Evolutionary conservation across 2,797 vertebrate species (phyloP).

Genomic region (Otolemur crassicaudatus): DNA sequence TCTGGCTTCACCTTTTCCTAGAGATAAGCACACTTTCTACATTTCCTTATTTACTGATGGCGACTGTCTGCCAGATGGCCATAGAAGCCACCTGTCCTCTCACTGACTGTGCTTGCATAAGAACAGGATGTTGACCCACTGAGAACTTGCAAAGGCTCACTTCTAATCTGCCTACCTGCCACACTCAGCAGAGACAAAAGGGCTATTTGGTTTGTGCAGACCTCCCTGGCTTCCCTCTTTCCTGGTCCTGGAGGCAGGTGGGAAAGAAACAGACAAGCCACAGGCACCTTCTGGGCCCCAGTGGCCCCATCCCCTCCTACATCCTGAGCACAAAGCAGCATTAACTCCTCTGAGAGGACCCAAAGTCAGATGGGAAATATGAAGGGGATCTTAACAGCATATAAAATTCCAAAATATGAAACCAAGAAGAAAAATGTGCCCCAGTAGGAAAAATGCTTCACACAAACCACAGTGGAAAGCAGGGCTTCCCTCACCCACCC

Average conservation of each 20-base stretch:
- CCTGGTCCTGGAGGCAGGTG: neutral
- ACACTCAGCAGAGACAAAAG: neutral
- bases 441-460: neutral
- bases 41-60: constrained; percentile 54
- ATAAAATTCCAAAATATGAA: neutral
- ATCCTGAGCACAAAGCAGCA: neutral
- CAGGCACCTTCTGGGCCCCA: neutral
- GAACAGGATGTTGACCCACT: constrained; percentile 45
- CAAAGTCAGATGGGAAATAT: neutral
- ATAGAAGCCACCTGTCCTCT: neutral
- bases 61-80: neutral
- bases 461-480: neutral
- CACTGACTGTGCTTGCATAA: neutral
- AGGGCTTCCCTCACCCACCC: neutral
- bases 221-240: neutral
- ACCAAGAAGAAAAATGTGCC: neutral
- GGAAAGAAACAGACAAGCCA: neutral
- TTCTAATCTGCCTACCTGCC: neutral
- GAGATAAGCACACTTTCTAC: constrained; percentile 36
- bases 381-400: neutral
- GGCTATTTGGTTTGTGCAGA: neutral
- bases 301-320: neutral
- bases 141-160: constrained; percentile 14
- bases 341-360: neutral
- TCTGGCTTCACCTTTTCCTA: constrained; percentile 22